phyloP scores from a whole-genome alignment of 2,113 vertebrate genomes.

The Cyphomyrus plagiostoma region DNA sequence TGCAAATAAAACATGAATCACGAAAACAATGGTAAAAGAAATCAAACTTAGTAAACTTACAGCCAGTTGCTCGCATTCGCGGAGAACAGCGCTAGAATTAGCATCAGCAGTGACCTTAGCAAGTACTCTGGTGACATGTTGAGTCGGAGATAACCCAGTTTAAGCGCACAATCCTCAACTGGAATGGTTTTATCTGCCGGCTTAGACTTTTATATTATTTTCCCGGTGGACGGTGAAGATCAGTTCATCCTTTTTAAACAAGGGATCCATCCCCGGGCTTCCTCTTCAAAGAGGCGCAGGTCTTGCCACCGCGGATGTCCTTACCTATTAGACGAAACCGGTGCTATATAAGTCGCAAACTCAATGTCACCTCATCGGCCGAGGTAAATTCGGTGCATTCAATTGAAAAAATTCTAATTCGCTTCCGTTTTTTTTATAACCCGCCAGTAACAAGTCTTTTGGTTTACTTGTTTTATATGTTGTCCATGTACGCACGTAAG shows the following conservation, averaged over 20 bases:
- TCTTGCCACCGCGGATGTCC: neutral
- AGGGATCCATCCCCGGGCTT: neutral
- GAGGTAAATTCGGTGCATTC: neutral
- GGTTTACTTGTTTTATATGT: neutral
- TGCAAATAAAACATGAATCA: neutral
- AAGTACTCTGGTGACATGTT: constrained; percentile 65
- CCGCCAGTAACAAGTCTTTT: neutral
- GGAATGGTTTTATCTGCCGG: neutral
- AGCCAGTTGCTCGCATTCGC: constrained; percentile 75
- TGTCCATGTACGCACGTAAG: neutral
- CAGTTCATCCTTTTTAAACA: constrained; percentile 1
- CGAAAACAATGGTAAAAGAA: neutral
- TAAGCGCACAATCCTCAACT: neutral
- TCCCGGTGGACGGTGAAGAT: neutral
- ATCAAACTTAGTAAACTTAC: constrained; percentile 51
- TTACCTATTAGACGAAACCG: neutral
- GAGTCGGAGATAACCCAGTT: neutral
- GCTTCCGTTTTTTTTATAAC: neutral
- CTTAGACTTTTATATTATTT: neutral
- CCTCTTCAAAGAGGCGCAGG: neutral
- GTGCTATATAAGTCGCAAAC: neutral
- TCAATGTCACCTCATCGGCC: constrained; percentile 1
- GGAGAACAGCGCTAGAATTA: constrained; percentile 69
- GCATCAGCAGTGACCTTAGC: constrained; percentile 67
- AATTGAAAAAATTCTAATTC: neutral